phyloP scores from a whole-genome alignment of 2,797 vertebrate species.

The Enteromius afrohamiltoni region DNA sequence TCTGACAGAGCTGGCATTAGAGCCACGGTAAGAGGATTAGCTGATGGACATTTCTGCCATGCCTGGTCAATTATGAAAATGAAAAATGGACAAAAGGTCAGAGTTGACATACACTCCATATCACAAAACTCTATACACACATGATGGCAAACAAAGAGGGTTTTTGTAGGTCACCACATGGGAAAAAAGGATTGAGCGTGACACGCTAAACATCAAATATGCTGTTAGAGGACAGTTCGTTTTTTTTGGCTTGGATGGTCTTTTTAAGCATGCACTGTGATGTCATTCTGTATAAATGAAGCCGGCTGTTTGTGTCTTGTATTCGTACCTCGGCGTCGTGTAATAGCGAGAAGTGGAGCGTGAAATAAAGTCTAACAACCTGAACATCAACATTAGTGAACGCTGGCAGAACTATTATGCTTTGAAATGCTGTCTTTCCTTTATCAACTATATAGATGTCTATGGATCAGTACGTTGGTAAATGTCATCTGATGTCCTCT shows the following conservation, averaged over 20 bases:
- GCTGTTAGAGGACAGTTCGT: background rate
- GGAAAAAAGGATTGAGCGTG: slow-evolving; percentile 7
- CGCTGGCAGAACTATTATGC: slow-evolving; percentile 13
- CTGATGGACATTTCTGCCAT: slow-evolving; percentile 58
- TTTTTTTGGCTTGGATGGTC: background rate
- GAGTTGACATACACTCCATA: slow-evolving; percentile 30
- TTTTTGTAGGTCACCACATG: slow-evolving; percentile 37
- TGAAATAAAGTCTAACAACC: slow-evolving; percentile 51
- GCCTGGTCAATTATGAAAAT: slow-evolving; percentile 61
- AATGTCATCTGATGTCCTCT: background rate
- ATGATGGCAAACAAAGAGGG: slow-evolving; percentile 17
- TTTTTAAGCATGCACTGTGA: background rate
- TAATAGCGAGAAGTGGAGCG: slow-evolving; percentile 49
- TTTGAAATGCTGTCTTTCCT: background rate
- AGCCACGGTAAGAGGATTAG: slow-evolving; percentile 62
- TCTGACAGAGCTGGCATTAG: slow-evolving; percentile 50
- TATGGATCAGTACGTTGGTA: slow-evolving; percentile 22
- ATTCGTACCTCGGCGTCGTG: slow-evolving; percentile 4
- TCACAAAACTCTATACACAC: slow-evolving; percentile 32
- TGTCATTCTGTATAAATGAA: slow-evolving; percentile 3
- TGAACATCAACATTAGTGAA: slow-evolving; percentile 48
- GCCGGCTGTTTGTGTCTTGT: slow-evolving; percentile 12
- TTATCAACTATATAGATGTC: slow-evolving; percentile 8
- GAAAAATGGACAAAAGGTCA: slow-evolving; percentile 55
- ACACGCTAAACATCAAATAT: background rate